Evolutionary conservation across 2,888 invertebrate genomes (phyloP).

Genomic region (Muschampia plurimacula): DNA sequence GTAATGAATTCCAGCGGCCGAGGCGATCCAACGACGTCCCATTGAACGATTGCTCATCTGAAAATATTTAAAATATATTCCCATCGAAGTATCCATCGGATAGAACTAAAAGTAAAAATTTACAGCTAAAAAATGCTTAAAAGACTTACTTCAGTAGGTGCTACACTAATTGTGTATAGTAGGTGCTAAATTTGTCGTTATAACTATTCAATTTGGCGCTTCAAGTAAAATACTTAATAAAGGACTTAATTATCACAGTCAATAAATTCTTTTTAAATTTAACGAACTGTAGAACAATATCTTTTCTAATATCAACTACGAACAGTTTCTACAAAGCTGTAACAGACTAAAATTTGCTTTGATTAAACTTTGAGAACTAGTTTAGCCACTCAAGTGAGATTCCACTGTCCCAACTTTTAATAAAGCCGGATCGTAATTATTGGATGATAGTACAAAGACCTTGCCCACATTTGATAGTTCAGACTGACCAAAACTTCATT

Average conservation of each 20-base stretch:
- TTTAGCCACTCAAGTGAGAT: slow-evolving; percentile 19
- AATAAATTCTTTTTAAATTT: not conserved
- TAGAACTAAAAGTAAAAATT: not conserved
- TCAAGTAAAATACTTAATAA: not conserved
- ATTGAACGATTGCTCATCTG: slow-evolving; percentile 32
- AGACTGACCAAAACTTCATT: slow-evolving; percentile 38
- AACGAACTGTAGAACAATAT: not conserved
- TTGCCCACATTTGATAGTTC: slow-evolving; percentile 29
- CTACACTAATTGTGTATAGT: not conserved
- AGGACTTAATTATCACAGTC: not conserved
- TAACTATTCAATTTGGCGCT: not conserved
- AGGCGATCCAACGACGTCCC: slow-evolving; percentile 33
- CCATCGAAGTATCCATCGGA: slow-evolving; percentile 16
- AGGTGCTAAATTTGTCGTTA: not conserved
- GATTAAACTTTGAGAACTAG: slow-evolving; percentile 26
- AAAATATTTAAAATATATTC: slow-evolving; percentile 35
- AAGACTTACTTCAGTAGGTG: not conserved
- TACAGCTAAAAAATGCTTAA: not conserved
- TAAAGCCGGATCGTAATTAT: slow-evolving; percentile 29
- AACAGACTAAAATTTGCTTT: slow-evolving; percentile 24
- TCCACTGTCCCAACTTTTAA: slow-evolving; percentile 25
- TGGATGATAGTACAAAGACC: slow-evolving; percentile 5
- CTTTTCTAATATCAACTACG: slow-evolving; percentile 10
- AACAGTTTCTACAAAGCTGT: slow-evolving; percentile 6
- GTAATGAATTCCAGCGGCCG: slow-evolving; percentile 65